These are phyloP conservation scores for Microctenopoma steveboyesi DNA, from an alignment of 2,797 vertebrate genomes.

Conservation along the genomic window DNA sequence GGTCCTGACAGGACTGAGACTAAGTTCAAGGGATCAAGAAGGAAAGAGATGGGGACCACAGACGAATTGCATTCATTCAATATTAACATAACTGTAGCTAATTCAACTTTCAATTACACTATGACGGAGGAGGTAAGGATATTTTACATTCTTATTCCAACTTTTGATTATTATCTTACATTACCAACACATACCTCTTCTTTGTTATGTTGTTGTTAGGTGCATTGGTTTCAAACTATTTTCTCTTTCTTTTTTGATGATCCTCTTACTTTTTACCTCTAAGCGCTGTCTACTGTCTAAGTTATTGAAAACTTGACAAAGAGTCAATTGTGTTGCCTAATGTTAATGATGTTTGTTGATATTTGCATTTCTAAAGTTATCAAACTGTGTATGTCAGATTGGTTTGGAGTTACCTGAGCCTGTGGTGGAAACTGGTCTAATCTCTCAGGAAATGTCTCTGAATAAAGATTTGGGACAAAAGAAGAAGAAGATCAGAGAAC, in stretches of 20 bases:
- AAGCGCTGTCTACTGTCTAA: too few relatives aligned
- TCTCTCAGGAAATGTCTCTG: slow-evolving; percentile 68
- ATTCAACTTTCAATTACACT: slow-evolving; percentile 63
- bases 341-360: not conserved
- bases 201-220: not conserved
- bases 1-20: slow-evolving; percentile 22
- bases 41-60: slow-evolving; percentile 24
- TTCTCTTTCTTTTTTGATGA: not conserved
- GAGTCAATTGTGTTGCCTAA: not conserved
- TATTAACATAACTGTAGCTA: slow-evolving; percentile 49
- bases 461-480: slow-evolving; percentile 77
- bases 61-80: slow-evolving; percentile 46
- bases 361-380: not conserved
- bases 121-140: slow-evolving; percentile 66
- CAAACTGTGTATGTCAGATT: slow-evolving; percentile 49
- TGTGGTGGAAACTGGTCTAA: slow-evolving; percentile 64
- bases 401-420: slow-evolving; percentile 64
- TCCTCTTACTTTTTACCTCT: not conserved
- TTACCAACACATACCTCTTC: not conserved
- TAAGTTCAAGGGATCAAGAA: slow-evolving; percentile 34
- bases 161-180: not conserved
- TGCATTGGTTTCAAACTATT: not conserved
- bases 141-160: not conserved
- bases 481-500: slow-evolving; percentile 78
- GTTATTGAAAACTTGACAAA: too few relatives aligned